Percentiles rank a stretch among this genome's conserved stretches.
These are phyloP conservation scores for Acromyrmex echinatior DNA, from an alignment of 1,140 invertebrate species.

Conservation along the genomic window DNA sequence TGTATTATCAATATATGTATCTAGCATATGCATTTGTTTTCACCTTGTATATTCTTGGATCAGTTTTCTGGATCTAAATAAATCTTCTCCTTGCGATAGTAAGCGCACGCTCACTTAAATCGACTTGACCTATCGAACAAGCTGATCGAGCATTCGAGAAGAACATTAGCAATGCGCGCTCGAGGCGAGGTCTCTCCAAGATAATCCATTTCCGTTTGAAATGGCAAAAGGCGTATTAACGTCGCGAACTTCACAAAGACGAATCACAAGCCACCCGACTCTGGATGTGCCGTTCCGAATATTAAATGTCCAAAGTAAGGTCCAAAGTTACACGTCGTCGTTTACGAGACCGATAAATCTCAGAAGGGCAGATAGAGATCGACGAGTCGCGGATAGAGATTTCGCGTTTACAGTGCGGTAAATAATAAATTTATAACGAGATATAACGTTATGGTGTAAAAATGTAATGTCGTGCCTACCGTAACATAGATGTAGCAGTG, in stretches of 20 bases:
- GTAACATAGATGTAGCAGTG: background rate
- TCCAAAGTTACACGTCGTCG: constrained; percentile 13
- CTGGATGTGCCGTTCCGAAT: constrained; percentile 30
- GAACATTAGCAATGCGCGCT: constrained; percentile 41
- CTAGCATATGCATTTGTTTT: background rate
- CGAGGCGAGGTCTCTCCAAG: constrained; percentile 43
- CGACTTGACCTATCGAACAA: constrained; percentile 47
- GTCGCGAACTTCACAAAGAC: constrained; percentile 31
- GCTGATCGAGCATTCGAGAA: constrained; percentile 21
- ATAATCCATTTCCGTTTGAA: constrained; percentile 57
- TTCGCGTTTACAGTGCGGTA: constrained; percentile 40
- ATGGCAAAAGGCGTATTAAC: constrained; percentile 50
- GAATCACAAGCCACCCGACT: constrained; percentile 35
- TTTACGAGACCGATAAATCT: constrained; percentile 68
- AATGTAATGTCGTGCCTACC: constrained; percentile 16
- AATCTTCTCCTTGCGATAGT: constrained; percentile 35
- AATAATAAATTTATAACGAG: constrained; percentile 64
- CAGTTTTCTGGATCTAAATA: constrained; percentile 42
- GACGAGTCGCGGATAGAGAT: constrained; percentile 55
- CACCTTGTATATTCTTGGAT: background rate
- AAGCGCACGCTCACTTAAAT: constrained; percentile 45
- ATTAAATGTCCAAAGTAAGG: constrained; percentile 50
- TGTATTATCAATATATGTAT: background rate
- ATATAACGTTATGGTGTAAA: constrained; percentile 19
- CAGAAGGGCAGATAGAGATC: background rate